Evolutionary conservation across 2,113 vertebrate species (phyloP).

Genomic region (Struthio camelus): DNA sequence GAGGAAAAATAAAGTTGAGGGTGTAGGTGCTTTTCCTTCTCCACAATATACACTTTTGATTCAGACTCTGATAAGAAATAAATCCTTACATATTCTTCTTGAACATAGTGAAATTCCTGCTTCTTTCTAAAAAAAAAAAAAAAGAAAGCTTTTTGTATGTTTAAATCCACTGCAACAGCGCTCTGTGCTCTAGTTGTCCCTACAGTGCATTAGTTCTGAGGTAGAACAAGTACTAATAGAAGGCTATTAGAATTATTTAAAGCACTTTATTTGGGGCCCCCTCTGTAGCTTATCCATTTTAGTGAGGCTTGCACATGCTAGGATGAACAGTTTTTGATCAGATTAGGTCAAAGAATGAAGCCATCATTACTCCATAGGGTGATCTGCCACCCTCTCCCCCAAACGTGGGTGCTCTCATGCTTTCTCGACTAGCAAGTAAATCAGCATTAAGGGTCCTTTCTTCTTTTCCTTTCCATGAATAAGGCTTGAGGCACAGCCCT

Average conservation of each 20-base stretch:
- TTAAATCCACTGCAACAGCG: not conserved
- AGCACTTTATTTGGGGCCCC: not conserved
- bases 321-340: not conserved
- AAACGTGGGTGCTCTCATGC: not conserved
- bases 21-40: not conserved
- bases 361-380: not conserved
- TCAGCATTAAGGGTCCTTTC: not conserved
- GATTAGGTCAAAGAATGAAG: not conserved
- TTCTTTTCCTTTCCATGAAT: not conserved
- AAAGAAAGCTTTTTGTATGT: not conserved
- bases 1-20: not conserved
- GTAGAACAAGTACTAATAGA: not conserved
- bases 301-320: accelerated
- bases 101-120: not conserved
- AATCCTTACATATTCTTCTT: not conserved
- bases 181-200: not conserved
- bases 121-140: not conserved
- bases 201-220: not conserved
- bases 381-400: not conserved
- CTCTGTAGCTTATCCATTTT: not conserved
- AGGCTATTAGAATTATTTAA: not conserved
- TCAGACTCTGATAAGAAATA: not conserved
- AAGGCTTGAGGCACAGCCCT: not conserved
- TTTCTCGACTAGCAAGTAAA: not conserved
- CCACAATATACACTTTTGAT: not conserved